Conservation (phyloP, 2,888 invertebrate genomes). For the Hirtodrosophila cameraria region DNA sequence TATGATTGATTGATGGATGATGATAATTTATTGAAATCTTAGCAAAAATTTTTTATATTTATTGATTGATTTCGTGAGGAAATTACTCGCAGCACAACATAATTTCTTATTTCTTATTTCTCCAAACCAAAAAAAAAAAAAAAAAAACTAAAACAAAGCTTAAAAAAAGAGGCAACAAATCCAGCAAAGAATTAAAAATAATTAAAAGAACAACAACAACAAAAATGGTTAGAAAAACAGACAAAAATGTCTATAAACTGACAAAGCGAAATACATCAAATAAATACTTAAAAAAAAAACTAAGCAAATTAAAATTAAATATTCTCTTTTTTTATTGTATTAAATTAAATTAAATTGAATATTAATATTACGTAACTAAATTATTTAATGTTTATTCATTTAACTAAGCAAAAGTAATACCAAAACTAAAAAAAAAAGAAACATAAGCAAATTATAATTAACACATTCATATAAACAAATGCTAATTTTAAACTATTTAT, state of each 20-base stretch:
- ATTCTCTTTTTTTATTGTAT: constrained; percentile 45
- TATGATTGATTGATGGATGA: constrained; percentile 57
- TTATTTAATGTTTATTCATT: constrained; percentile 75
- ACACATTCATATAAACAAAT: constrained; percentile 38
- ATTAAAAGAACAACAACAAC: constrained; percentile 13
- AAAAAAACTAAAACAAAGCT: constrained; percentile 62
- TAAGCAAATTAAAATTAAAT: constrained; percentile 35
- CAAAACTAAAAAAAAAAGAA: constrained; percentile 8
- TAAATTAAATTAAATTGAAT: constrained; percentile 69
- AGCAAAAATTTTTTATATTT: constrained; percentile 71
- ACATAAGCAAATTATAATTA: constrained; percentile 13
- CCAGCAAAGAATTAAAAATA: too few relatives aligned
- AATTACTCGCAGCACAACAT: constrained; percentile 42
- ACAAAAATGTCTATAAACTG: constrained; percentile 65
- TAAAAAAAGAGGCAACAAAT: constrained; percentile 69
- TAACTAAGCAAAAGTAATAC: constrained; percentile 39
- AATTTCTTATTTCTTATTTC: constrained; percentile 40
- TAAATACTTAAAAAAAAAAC: constrained; percentile 21
- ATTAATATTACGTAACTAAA: constrained; percentile 68
- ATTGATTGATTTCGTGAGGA: constrained; percentile 35
- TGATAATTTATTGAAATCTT: constrained; percentile 60
- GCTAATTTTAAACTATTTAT: constrained; percentile 38
- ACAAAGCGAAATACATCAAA: constrained; percentile 31
- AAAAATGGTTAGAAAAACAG: constrained; percentile 43
- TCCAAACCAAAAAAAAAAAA: constrained; percentile 38